These are phyloP conservation scores for Greenwoodochromis staneri DNA, from an alignment of 2,113 vertebrate species.

Conservation along the genomic window DNA sequence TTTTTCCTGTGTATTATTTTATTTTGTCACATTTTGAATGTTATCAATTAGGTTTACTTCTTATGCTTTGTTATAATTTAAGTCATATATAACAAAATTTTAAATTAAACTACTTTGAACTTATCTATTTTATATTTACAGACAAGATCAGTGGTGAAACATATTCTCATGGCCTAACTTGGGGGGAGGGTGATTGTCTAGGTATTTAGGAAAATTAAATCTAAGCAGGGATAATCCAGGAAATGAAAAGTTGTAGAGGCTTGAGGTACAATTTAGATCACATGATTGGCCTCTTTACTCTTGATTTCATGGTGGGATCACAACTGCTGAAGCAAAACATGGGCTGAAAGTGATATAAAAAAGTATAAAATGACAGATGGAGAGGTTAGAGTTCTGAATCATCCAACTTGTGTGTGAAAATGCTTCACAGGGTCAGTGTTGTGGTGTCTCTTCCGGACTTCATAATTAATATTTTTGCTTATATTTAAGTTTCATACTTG, in stretches of 20 bases:
- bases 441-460: not conserved
- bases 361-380: not conserved
- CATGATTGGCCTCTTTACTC: constrained; percentile 3
- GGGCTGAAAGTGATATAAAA: not conserved
- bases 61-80: not conserved
- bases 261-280: not conserved
- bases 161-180: constrained; percentile 9
- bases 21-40: not conserved
- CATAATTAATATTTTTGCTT: not conserved
- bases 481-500: not conserved
- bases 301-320: constrained; percentile 14
- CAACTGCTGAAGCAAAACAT: not conserved
- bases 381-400: not conserved
- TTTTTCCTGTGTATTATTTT: not conserved
- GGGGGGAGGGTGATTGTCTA: not conserved
- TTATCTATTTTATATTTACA: not conserved
- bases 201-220: constrained; percentile 16
- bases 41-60: not conserved
- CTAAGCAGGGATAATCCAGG: constrained; percentile 38
- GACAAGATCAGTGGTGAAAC: not conserved
- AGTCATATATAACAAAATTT: not conserved
- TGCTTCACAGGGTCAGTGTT: not conserved
- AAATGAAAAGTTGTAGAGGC: constrained; percentile 44
- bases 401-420: not conserved
- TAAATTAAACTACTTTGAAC: not conserved